A percentile compares a stretch with the other conserved stretches of the same genome.
These are phyloP conservation scores for Portevinia maculata DNA, from an alignment of 2,888 invertebrate species.

Conservation along the genomic window DNA sequence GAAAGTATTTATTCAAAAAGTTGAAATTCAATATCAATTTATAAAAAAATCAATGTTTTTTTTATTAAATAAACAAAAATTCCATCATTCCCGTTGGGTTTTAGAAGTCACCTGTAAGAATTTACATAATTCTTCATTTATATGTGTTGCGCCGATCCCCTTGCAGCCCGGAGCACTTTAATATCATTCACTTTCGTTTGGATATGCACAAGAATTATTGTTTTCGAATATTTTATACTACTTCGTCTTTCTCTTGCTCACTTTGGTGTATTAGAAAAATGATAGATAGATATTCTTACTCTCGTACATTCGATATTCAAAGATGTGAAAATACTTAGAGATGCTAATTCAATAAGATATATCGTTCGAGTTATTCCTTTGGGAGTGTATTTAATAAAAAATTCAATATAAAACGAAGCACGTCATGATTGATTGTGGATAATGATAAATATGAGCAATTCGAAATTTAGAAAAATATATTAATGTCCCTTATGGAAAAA, in stretches of 20 bases:
- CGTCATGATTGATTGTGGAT: conserved; percentile 50
- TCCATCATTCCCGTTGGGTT: too few relatives aligned
- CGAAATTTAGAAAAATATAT: conserved; percentile 37
- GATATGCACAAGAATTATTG: conserved; percentile 18
- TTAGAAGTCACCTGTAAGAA: conserved; percentile 23
- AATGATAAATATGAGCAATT: conserved; percentile 43
- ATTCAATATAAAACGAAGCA: conserved; percentile 34
- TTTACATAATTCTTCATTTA: not conserved
- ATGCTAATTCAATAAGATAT: conserved; percentile 24
- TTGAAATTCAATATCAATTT: too few relatives aligned
- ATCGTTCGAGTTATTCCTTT: conserved; percentile 14
- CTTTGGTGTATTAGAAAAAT: conserved; percentile 15
- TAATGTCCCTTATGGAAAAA: not conserved
- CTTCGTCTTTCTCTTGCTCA: not conserved
- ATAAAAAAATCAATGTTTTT: too few relatives aligned
- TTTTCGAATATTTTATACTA: conserved; percentile 21
- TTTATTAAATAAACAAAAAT: too few relatives aligned
- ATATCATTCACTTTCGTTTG: conserved; percentile 3
- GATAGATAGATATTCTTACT: conserved; percentile 34
- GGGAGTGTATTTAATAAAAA: conserved; percentile 43
- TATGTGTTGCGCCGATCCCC: too few relatives aligned
- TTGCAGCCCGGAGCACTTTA: not conserved
- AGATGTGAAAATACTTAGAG: conserved; percentile 25
- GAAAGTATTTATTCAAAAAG: too few relatives aligned
- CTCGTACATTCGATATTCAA: conserved; percentile 23